Evolutionary conservation across 1,140 invertebrate genomes (phyloP).

Genomic region (Parapsyche elsis): DNA sequence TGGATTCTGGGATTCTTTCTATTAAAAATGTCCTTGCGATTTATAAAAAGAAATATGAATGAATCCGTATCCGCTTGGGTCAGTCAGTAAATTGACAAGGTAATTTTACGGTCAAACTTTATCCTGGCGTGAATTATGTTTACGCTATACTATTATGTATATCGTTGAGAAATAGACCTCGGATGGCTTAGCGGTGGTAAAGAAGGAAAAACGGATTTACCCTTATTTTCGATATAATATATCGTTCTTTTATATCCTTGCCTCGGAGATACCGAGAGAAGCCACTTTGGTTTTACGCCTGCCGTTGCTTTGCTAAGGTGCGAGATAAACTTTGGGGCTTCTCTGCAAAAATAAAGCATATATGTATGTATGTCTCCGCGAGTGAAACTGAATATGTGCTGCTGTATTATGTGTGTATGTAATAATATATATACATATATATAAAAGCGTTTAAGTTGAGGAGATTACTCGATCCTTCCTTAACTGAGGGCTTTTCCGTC

Average conservation of each 20-base stretch:
- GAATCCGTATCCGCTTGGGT: no score
- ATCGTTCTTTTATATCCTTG: slow-evolving; percentile 6
- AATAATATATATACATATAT: neutral
- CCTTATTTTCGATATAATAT: slow-evolving; percentile 16
- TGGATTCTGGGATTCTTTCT: neutral
- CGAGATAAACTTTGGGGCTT: no score
- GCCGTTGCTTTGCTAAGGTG: neutral
- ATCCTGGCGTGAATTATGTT: neutral
- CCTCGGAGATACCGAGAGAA: neutral
- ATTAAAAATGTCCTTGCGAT: neutral
- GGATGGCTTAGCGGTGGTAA: neutral
- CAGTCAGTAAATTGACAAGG: no score
- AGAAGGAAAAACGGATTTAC: neutral
- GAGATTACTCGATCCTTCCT: slow-evolving; percentile 19
- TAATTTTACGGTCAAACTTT: no score
- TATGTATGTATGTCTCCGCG: neutral
- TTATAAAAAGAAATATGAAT: neutral
- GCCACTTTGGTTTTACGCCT: slow-evolving; percentile 24
- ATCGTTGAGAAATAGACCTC: neutral
- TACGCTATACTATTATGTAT: no score
- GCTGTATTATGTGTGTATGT: no score
- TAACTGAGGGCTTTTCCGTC: slow-evolving; percentile 6
- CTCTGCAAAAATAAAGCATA: no score
- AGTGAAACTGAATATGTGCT: neutral
- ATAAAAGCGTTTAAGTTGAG: slow-evolving; percentile 14